A percentile compares a stretch with the other conserved stretches of the same genome.
phyloP scores from a whole-genome alignment of 2,888 invertebrate species.

The Platycheirus rosarum region DNA sequence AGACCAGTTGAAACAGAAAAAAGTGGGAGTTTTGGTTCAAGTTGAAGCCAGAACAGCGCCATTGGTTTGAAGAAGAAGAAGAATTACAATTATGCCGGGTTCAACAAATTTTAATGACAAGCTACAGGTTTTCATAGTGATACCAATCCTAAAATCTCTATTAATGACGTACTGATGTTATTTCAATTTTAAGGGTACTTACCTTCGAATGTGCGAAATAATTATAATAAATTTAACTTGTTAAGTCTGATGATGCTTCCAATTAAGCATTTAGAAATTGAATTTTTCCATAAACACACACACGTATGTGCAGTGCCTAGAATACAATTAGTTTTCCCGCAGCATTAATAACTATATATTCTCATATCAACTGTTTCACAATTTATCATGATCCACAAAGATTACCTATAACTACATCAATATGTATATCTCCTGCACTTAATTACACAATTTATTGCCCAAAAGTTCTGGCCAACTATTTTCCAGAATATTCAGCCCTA shows the following conservation, averaged over 20 bases:
- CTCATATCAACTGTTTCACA: slow-evolving; percentile 33
- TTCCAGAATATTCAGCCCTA: too few relatives aligned
- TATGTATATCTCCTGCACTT: slow-evolving; percentile 57
- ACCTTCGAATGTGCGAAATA: not conserved
- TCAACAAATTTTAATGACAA: too few relatives aligned
- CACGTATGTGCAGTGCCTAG: too few relatives aligned
- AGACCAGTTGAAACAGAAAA: too few relatives aligned
- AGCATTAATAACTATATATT: not conserved
- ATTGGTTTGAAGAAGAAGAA: too few relatives aligned
- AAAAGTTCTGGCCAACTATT: slow-evolving; percentile 30
- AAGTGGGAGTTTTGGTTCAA: too few relatives aligned
- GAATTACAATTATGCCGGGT: too few relatives aligned
- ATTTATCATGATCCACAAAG: slow-evolving; percentile 45
- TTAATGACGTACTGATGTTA: not conserved
- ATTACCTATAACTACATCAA: slow-evolving; percentile 45
- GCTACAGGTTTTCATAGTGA: too few relatives aligned
- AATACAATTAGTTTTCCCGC: not conserved
- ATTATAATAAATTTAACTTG: slow-evolving; percentile 11
- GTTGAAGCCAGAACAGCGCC: too few relatives aligned
- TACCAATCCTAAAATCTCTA: not conserved
- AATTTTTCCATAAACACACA: slow-evolving; percentile 2
- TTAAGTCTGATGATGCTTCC: slow-evolving; percentile 5
- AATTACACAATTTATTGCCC: slow-evolving; percentile 62
- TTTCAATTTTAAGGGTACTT: slow-evolving; percentile 9
- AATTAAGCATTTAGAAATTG: slow-evolving; percentile 19